These are phyloP conservation scores for Parotia lawesii DNA, from an alignment of 2,113 vertebrate genomes.

Conservation along the genomic window DNA sequence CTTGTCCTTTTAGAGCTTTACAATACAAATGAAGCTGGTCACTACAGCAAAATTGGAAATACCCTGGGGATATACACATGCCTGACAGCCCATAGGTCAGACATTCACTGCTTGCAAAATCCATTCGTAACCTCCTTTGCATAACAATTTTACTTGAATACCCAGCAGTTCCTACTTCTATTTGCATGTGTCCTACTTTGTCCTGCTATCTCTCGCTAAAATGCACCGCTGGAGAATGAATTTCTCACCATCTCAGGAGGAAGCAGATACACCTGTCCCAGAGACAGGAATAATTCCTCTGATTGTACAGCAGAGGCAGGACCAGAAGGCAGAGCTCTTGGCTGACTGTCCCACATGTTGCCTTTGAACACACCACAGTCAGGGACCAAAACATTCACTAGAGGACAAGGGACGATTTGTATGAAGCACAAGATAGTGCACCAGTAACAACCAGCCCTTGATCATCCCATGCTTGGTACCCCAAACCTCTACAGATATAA, in stretches of 20 bases:
- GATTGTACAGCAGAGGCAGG: background rate
- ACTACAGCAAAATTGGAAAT: background rate
- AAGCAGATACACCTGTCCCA: background rate
- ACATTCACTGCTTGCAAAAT: background rate
- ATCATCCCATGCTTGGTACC: background rate
- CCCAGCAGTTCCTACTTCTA: background rate
- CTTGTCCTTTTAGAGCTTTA: background rate
- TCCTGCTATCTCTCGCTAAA: background rate
- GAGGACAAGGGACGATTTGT: background rate
- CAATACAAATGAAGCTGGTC: background rate
- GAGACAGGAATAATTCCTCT: background rate
- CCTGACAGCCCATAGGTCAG: background rate
- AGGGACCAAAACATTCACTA: background rate
- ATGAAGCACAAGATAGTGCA: background rate
- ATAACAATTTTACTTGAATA: background rate
- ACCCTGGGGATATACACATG: background rate
- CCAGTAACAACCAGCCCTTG: background rate
- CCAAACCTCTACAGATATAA: background rate
- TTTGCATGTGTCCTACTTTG: background rate
- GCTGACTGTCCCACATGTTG: fast-evolving
- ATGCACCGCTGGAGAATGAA: fast-evolving
- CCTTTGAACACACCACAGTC: background rate
- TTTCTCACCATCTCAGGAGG: background rate
- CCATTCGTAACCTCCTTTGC: background rate
- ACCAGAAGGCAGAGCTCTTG: background rate